A percentile compares a stretch with the other conserved stretches of the same genome.
Conservation (phyloP, 2,113 vertebrate species). For the Cheirogaleus medius region DNA sequence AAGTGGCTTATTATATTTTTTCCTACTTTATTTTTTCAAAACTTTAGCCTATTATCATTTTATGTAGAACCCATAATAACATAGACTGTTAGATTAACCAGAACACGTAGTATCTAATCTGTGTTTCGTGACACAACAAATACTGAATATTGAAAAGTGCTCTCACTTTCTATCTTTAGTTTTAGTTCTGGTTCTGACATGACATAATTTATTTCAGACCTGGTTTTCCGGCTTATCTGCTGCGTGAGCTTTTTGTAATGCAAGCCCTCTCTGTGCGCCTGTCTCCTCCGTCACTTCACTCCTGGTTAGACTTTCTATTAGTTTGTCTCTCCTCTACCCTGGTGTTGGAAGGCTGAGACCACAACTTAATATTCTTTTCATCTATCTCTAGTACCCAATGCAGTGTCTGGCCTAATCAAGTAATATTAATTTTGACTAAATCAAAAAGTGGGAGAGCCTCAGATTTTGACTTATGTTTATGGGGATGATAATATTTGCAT, state of each 20-base stretch:
- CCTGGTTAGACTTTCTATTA: neutral
- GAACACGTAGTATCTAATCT: neutral
- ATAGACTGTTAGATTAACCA: neutral
- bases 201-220: neutral
- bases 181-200: neutral
- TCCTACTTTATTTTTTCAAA: neutral
- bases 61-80: neutral
- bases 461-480: neutral
- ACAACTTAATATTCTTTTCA: neutral
- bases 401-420: neutral
- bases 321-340: neutral
- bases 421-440: neutral
- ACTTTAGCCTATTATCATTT: neutral
- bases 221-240: neutral
- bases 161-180: neutral
- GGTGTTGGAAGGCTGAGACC: neutral
- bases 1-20: neutral
- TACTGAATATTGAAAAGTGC: neutral
- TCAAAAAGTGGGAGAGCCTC: neutral
- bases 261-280: neutral
- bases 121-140: neutral
- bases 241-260: neutral
- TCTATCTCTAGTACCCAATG: neutral
- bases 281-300: fast-evolving
- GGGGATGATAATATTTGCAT: neutral